These are phyloP conservation scores for Psittacara wagleri DNA, from an alignment of 2,113 vertebrate genomes.

Conservation along the genomic window DNA sequence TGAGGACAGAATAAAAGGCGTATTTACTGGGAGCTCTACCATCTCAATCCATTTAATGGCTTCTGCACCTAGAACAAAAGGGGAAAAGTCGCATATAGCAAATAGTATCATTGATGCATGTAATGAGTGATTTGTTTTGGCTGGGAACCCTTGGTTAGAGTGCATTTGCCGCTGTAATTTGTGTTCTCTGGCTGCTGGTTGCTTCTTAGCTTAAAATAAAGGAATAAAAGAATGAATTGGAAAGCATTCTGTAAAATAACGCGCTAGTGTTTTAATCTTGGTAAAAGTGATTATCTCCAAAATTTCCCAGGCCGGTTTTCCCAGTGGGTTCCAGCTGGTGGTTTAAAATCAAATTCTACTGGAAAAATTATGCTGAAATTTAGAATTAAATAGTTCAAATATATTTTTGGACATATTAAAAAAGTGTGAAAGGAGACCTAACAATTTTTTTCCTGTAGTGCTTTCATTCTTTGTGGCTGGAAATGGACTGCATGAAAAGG, in stretches of 20 bases:
- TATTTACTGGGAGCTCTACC: slow-evolving; percentile 1
- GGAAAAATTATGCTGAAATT: neutral
- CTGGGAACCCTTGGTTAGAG: slow-evolving; percentile 28
- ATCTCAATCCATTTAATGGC: slow-evolving; percentile 37
- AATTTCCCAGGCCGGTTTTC: neutral
- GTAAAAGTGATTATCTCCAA: neutral
- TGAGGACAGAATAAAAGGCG: neutral
- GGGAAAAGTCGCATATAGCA: slow-evolving; percentile 36
- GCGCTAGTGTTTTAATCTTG: neutral
- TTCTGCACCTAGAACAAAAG: slow-evolving; percentile 47
- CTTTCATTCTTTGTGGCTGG: neutral
- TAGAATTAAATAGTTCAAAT: neutral
- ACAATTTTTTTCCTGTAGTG: neutral
- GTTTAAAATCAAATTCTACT: neutral
- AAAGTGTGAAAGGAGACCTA: neutral
- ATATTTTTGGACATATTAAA: neutral
- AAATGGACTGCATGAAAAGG: neutral
- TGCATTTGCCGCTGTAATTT: slow-evolving; percentile 30
- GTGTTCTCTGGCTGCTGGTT: slow-evolving; percentile 8
- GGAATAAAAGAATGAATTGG: neutral
- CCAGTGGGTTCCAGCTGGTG: neutral
- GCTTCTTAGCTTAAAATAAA: slow-evolving; percentile 31
- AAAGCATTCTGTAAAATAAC: neutral
- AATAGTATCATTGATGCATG: slow-evolving; percentile 40
- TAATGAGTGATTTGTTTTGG: slow-evolving; percentile 58